These are phyloP conservation scores for Polydrusus tereticollis DNA, from an alignment of 2,888 invertebrate species.

Conservation along the genomic window DNA sequence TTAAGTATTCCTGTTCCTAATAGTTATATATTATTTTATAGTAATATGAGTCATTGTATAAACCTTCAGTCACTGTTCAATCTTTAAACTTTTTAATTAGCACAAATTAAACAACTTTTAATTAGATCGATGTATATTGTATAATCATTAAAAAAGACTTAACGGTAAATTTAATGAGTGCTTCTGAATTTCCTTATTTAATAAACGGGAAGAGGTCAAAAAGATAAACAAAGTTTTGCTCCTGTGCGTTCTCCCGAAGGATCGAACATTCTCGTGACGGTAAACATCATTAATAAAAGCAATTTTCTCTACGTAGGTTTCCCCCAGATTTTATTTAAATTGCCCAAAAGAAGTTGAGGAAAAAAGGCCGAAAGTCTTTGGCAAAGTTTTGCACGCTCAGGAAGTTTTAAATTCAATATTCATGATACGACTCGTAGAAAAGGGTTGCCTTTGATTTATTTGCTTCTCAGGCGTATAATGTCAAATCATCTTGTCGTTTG, in stretches of 20 bases:
- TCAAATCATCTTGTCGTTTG: slow-evolving; percentile 23
- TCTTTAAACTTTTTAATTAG: neutral
- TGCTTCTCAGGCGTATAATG: slow-evolving; percentile 30
- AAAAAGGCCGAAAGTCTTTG: slow-evolving; percentile 41
- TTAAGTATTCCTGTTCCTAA: too few relatives aligned
- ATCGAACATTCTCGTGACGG: slow-evolving; percentile 49
- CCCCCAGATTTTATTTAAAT: slow-evolving; percentile 62
- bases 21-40: too few relatives aligned
- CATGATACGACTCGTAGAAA: slow-evolving; percentile 57
- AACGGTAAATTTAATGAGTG: slow-evolving; percentile 4
- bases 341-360: slow-evolving; percentile 51
- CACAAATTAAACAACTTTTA: neutral
- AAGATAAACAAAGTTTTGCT: slow-evolving; percentile 46
- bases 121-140: too few relatives aligned
- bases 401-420: slow-evolving; percentile 64
- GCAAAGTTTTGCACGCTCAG: slow-evolving; percentile 56
- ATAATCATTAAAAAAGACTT: neutral
- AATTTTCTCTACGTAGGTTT: slow-evolving; percentile 62
- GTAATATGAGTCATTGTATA: too few relatives aligned
- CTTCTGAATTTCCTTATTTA: slow-evolving; percentile 14
- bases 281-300: slow-evolving; percentile 68
- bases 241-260: slow-evolving; percentile 30
- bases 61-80: neutral
- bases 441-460: slow-evolving; percentile 49
- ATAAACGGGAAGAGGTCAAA: slow-evolving; percentile 33